Percentiles rank a stretch among this genome's conserved stretches.
phyloP scores from a whole-genome alignment of 2,797 vertebrate species.

The Macrochelys suwanniensis region DNA sequence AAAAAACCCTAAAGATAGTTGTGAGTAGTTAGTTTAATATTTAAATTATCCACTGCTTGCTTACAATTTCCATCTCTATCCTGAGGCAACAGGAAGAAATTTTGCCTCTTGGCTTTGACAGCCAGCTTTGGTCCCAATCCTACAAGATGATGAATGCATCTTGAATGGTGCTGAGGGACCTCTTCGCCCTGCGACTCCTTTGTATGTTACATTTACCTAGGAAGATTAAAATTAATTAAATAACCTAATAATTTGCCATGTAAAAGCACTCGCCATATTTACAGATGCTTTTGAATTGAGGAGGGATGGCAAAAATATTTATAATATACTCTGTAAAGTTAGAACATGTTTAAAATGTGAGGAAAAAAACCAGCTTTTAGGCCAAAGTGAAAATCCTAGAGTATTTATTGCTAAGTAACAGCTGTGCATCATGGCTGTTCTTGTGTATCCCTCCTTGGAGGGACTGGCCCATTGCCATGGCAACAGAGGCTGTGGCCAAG shows the following conservation, averaged over 20 bases:
- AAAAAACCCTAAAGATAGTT: not conserved
- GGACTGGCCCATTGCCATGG: not conserved
- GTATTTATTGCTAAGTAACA: fast-evolving
- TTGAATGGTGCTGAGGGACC: fast-evolving
- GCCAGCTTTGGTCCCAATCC: not conserved
- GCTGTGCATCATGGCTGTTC: not conserved
- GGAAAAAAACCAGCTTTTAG: not conserved
- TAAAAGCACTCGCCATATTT: not conserved
- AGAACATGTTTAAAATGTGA: not conserved
- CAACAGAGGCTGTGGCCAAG: not conserved
- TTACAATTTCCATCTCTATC: fast-evolving
- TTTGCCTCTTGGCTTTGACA: not conserved
- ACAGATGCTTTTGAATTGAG: not conserved
- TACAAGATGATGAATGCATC: not conserved
- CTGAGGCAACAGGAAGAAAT: not conserved
- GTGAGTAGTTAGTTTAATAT: not conserved
- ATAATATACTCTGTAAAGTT: not conserved
- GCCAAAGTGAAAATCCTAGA: not conserved
- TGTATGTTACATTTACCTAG: not conserved
- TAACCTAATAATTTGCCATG: fast-evolving
- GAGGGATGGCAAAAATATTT: not conserved
- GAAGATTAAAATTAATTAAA: not conserved
- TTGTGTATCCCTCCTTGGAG: not conserved
- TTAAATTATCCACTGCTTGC: not conserved
- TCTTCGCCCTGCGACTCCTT: fast-evolving